These are phyloP conservation scores for Choristoneura rosaceana DNA, from an alignment of 2,888 invertebrate species.

Conservation along the genomic window DNA sequence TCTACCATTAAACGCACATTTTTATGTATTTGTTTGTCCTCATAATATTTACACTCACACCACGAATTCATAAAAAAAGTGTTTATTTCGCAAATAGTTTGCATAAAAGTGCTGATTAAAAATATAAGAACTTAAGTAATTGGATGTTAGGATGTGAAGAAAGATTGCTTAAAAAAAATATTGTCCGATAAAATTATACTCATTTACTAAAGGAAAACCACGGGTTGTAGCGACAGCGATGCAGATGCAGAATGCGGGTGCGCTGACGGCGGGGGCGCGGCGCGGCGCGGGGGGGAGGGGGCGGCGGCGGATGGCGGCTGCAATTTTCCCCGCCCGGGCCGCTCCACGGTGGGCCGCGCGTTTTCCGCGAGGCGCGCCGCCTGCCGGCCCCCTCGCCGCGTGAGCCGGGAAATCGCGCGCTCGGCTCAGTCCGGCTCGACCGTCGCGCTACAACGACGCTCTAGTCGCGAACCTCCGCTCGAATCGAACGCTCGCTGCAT, in stretches of 20 bases:
- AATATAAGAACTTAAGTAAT: too few species aligned
- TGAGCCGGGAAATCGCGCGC: constrained; percentile 80
- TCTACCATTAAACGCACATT: too few species aligned
- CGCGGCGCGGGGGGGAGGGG: constrained; percentile 52
- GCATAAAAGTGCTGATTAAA: too few species aligned
- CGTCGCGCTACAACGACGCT: constrained; percentile 79
- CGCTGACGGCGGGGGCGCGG: constrained; percentile 49
- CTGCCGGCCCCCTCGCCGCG: constrained; percentile 73
- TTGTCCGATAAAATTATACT: background rate
- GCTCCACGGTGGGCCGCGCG: constrained; percentile 65
- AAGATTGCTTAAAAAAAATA: background rate
- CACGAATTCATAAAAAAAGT: too few species aligned
- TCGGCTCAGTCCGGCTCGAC: constrained; percentile 80
- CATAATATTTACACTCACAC: too few species aligned
- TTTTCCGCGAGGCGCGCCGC: constrained; percentile 79
- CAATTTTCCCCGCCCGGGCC: constrained; percentile 80
- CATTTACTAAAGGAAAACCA: constrained; percentile 30
- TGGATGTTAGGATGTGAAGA: background rate
- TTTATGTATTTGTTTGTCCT: too few species aligned
- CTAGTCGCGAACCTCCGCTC: constrained; percentile 65
- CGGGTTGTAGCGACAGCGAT: constrained; percentile 38
- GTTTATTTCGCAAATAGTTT: too few species aligned
- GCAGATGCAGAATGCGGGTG: constrained; percentile 39
- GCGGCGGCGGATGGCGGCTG: constrained; percentile 56
- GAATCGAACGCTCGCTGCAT: constrained; percentile 59